These are phyloP conservation scores for Emydocephalus ijimae DNA, from an alignment of 2,113 vertebrate species.

Conservation along the genomic window DNA sequence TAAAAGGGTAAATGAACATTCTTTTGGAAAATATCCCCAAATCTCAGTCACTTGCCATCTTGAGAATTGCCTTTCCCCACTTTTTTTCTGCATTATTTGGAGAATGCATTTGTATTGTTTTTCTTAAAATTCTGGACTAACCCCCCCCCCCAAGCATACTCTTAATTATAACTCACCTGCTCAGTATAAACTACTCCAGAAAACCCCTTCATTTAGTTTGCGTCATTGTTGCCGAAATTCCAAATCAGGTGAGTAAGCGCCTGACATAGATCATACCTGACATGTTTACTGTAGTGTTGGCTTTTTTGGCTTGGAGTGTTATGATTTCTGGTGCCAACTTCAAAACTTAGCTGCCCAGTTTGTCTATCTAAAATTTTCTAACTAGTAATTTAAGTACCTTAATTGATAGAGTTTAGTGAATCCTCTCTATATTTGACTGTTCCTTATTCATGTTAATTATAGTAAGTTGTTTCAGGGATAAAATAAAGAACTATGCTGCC, in stretches of 20 bases:
- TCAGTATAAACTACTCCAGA: slow-evolving; percentile 25
- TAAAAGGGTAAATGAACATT: not conserved
- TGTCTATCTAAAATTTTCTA: slow-evolving; percentile 58
- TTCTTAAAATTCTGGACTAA: slow-evolving; percentile 12
- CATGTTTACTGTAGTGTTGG: slow-evolving; percentile 17
- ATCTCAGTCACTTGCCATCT: not conserved
- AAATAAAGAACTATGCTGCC: slow-evolving; percentile 25
- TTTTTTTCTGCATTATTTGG: not conserved
- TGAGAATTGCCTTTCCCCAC: not conserved
- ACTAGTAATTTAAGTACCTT: slow-evolving; percentile 64
- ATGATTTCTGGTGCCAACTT: slow-evolving; percentile 55
- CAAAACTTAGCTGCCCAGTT: slow-evolving; percentile 53
- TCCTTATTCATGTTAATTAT: slow-evolving; percentile 64
- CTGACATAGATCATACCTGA: slow-evolving; percentile 13
- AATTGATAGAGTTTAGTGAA: slow-evolving; percentile 62
- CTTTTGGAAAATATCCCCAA: not conserved
- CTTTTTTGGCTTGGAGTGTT: slow-evolving; percentile 36
- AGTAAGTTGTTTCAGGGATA: slow-evolving; percentile 64
- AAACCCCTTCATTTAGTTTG: slow-evolving; percentile 22
- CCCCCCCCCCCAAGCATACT: not conserved
- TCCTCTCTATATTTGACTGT: slow-evolving; percentile 57
- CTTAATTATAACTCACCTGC: not conserved
- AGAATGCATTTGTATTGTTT: not conserved
- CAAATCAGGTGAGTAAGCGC: not conserved
- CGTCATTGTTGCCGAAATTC: slow-evolving; percentile 35